These are phyloP conservation scores for Formica aserva DNA, from an alignment of 2,888 invertebrate genomes.

Conservation along the genomic window DNA sequence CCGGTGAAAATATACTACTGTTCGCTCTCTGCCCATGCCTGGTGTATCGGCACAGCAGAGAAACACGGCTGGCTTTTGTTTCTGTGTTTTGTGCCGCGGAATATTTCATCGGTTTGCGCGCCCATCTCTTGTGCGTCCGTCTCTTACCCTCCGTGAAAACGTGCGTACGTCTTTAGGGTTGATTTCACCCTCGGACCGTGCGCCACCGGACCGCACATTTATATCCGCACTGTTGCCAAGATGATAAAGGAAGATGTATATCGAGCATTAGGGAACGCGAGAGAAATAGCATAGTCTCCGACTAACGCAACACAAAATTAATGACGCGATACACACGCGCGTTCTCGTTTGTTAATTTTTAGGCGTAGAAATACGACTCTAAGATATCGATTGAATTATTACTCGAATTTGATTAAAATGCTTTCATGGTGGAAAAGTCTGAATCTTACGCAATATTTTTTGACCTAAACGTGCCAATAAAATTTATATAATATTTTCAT, in stretches of 20 bases:
- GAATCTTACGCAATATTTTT: neutral
- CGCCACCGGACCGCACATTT: slow-evolving; percentile 23
- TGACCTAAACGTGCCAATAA: neutral
- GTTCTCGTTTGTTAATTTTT: slow-evolving; percentile 7
- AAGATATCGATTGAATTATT: neutral
- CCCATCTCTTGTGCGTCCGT: slow-evolving; percentile 35
- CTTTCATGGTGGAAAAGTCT: neutral
- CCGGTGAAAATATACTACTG: slow-evolving; percentile 76
- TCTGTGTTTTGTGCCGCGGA: slow-evolving; percentile 63
- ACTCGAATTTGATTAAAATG: neutral
- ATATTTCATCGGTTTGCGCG: slow-evolving; percentile 67
- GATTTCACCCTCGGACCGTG: slow-evolving; percentile 20
- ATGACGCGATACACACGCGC: neutral
- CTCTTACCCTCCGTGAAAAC: slow-evolving; percentile 53
- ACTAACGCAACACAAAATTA: neutral
- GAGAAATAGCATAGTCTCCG: slow-evolving; percentile 15
- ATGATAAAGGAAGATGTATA: slow-evolving; percentile 43
- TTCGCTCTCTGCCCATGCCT: slow-evolving; percentile 65
- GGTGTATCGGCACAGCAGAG: slow-evolving; percentile 63
- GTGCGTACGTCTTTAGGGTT: slow-evolving; percentile 39
- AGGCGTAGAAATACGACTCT: neutral
- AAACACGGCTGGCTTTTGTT: slow-evolving; percentile 69
- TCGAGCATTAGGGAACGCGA: slow-evolving; percentile 23
- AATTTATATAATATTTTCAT: neutral
- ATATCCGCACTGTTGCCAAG: slow-evolving; percentile 14